Evolutionary conservation across 2,888 invertebrate genomes (phyloP).

Genomic region (Cephonodes hylas): DNA sequence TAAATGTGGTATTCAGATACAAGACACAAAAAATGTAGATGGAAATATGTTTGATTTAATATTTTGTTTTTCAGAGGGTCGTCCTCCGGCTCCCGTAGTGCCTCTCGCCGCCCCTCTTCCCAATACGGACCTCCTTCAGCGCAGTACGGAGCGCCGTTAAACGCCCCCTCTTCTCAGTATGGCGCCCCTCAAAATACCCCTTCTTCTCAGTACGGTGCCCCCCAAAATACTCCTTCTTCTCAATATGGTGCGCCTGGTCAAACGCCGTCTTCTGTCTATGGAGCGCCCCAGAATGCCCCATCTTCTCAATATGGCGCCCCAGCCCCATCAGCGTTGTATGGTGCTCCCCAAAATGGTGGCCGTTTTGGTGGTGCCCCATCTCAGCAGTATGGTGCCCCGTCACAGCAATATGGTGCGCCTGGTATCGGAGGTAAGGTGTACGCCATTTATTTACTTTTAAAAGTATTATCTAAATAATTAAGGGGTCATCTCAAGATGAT

Average conservation of each 20-base stretch:
- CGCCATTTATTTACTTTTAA: too few relatives aligned
- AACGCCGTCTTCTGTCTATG: constrained; percentile 30
- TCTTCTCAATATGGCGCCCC: constrained; percentile 21
- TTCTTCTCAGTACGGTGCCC: constrained; percentile 21
- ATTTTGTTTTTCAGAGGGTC: constrained; percentile 46
- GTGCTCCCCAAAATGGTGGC: constrained; percentile 13
- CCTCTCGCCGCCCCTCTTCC: constrained; percentile 32
- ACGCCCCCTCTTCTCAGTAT: constrained; percentile 19
- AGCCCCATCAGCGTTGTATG: constrained; percentile 32
- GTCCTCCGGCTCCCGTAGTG: constrained; percentile 26
- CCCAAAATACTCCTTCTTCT: constrained; percentile 16
- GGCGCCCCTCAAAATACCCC: constrained; percentile 21
- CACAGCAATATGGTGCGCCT: constrained; percentile 53
- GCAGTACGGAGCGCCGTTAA: constrained; percentile 21
- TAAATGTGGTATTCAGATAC: too few relatives aligned
- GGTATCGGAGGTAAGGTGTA: constrained; percentile 18
- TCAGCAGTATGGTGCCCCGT: constrained; percentile 42
- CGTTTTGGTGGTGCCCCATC: constrained; percentile 28
- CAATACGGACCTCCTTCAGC: constrained; percentile 69
- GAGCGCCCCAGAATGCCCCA: constrained; percentile 23
- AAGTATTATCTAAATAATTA: too few relatives aligned
- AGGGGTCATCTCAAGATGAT: too few relatives aligned
- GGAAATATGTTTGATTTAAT: neutral
- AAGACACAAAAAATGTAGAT: neutral
- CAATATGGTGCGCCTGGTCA: constrained; percentile 13